Conservation (phyloP, 2,888 invertebrate species). For the Bhutanitis thaidina region DNA sequence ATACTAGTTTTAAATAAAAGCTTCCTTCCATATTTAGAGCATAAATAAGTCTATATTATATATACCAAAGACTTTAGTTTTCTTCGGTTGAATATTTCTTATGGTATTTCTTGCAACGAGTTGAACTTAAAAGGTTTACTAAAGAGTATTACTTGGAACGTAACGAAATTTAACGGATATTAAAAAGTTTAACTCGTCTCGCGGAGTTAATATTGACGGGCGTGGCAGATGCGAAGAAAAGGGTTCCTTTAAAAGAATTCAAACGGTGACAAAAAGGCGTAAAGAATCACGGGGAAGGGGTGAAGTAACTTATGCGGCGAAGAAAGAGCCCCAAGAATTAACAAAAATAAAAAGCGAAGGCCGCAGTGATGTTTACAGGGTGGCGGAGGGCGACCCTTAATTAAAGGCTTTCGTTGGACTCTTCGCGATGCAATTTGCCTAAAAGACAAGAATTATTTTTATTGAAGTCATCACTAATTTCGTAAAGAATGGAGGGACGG, state of each 20-base stretch:
- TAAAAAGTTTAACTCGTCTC: conserved; percentile 76
- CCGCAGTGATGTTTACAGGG: conserved; percentile 71
- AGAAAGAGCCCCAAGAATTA: conserved; percentile 74
- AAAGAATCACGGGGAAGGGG: conserved; percentile 73
- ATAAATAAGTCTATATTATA: too few relatives aligned
- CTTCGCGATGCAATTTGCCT: conserved; percentile 79
- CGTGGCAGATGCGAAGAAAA: conserved; percentile 74
- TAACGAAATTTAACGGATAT: conserved; percentile 80
- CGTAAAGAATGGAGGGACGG: conserved; percentile 53
- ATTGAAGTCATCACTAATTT: conserved; percentile 81
- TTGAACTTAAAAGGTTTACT: conserved; percentile 45
- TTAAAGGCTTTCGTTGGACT: conserved; percentile 78
- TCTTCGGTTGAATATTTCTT: too few relatives aligned
- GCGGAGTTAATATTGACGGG: conserved; percentile 80
- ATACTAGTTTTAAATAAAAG: too few relatives aligned
- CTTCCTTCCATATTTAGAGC: too few relatives aligned
- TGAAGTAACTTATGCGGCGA: conserved; percentile 79
- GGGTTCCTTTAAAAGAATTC: conserved; percentile 77
- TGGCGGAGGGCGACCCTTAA: conserved; percentile 69
- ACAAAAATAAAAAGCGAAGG: conserved; percentile 80
- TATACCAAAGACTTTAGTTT: too few relatives aligned
- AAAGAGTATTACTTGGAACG: conserved; percentile 56
- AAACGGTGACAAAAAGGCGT: conserved; percentile 79
- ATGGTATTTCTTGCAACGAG: conserved; percentile 23
- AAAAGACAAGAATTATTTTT: conserved; percentile 81